phyloP scores from a whole-genome alignment of 2,797 vertebrate genomes.

The Selene dorsalis region DNA sequence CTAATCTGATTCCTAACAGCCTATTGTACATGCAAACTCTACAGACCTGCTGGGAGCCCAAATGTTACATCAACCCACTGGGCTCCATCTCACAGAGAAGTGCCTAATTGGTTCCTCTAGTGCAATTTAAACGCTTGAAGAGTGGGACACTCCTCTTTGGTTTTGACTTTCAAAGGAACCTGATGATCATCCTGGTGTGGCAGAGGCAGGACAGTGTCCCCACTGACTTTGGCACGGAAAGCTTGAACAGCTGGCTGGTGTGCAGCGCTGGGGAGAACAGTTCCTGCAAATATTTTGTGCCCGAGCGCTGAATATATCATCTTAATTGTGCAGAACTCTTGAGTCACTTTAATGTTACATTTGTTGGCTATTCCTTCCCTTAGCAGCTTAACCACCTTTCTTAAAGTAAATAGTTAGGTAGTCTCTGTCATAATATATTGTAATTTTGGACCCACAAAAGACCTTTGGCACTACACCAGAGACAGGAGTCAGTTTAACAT shows the following conservation, averaged over 20 bases:
- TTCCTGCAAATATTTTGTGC: not conserved
- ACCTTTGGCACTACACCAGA: no score
- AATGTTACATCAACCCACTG: constrained; percentile 51
- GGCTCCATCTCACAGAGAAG: constrained; percentile 33
- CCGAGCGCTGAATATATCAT: not conserved
- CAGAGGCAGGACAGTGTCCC: constrained; percentile 11
- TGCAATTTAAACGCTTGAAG: constrained; percentile 26
- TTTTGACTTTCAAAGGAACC: constrained; percentile 47
- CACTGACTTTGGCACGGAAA: constrained; percentile 5
- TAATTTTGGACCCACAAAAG: no score
- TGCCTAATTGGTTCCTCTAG: constrained; percentile 51
- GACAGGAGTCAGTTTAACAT: not conserved
- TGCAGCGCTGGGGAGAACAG: not conserved
- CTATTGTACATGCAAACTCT: constrained; percentile 42
- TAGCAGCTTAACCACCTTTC: not conserved
- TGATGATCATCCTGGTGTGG: constrained; percentile 26
- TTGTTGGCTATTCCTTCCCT: not conserved
- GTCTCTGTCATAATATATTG: not conserved
- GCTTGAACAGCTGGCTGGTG: constrained; percentile 31
- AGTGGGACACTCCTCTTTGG: constrained; percentile 28
- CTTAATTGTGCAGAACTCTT: not conserved
- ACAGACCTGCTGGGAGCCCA: constrained; percentile 66
- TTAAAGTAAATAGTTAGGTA: not conserved
- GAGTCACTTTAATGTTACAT: not conserved
- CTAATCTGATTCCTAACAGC: constrained; percentile 37